phyloP scores from a whole-genome alignment of 2,113 vertebrate species.

The Anser brachyrhynchus region DNA sequence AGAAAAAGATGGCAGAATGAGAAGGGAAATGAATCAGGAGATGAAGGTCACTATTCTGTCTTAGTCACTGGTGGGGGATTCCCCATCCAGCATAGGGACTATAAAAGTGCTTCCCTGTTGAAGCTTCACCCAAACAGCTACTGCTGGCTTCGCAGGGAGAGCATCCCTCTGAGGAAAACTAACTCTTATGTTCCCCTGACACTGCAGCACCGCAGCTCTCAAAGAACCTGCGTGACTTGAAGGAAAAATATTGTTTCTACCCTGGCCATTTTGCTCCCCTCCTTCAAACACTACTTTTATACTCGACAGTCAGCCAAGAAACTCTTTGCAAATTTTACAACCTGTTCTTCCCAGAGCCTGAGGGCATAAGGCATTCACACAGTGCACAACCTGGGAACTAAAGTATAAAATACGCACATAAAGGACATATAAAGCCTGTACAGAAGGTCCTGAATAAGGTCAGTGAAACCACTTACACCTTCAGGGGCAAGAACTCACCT shows the following conservation, averaged over 20 bases:
- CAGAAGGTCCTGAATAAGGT: not conserved
- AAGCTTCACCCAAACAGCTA: not conserved
- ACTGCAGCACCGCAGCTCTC: not conserved
- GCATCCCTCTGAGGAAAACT: not conserved
- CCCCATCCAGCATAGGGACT: not conserved
- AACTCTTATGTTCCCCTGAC: constrained; percentile 18
- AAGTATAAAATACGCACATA: not conserved
- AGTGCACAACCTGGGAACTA: not conserved
- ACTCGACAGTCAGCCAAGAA: not conserved
- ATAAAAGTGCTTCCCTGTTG: constrained; percentile 13
- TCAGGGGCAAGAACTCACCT: not conserved
- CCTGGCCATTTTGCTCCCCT: not conserved
- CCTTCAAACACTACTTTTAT: not conserved
- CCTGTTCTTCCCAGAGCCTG: not conserved
- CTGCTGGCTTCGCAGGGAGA: constrained; percentile 51
- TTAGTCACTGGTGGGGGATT: not conserved
- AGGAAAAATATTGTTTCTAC: constrained; percentile 6
- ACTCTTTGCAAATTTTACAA: constrained; percentile 15
- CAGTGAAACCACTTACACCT: not conserved
- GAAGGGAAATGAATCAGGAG: not conserved
- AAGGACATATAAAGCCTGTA: not conserved
- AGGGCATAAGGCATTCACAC: constrained; percentile 3
- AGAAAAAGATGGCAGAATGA: not conserved
- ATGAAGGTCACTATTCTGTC: not conserved
- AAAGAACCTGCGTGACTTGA: constrained; percentile 4